Conservation (phyloP, 1,140 invertebrate genomes). For the Triops cancriformis region DNA sequence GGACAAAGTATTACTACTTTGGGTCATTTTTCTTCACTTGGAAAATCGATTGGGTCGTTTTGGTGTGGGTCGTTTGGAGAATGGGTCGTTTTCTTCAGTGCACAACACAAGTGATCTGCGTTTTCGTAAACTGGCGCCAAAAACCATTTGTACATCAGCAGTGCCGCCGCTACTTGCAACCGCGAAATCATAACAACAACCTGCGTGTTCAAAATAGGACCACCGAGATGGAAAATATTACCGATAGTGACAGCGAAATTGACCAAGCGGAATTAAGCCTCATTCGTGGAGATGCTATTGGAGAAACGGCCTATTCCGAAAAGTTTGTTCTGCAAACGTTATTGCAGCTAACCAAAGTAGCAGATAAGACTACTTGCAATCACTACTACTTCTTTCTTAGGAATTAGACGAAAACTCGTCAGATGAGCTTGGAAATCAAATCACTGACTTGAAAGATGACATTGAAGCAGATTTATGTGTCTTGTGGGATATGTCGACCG, state of each 20-base stretch:
- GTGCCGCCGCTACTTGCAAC: not conserved
- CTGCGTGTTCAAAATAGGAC: not conserved
- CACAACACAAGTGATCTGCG: no score
- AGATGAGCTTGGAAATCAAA: not conserved
- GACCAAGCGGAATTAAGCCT: not conserved
- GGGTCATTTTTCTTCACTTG: no score
- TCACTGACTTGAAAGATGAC: not conserved
- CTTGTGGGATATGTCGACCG: not conserved
- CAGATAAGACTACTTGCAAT: not conserved
- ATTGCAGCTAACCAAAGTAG: not conserved
- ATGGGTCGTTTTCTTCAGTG: no score
- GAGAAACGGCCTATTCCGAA: not conserved
- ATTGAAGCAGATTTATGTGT: not conserved
- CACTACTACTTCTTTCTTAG: not conserved
- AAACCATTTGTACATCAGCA: no score
- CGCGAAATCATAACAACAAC: not conserved
- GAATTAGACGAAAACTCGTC: not conserved
- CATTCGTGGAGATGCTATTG: not conserved
- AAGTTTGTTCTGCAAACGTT: not conserved
- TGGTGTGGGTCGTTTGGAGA: no score
- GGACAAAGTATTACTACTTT: no score
- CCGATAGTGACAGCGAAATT: not conserved
- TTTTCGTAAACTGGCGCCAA: no score
- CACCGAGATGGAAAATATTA: not conserved
- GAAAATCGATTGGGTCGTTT: no score